A percentile compares a stretch with the other conserved stretches of the same genome.
These are phyloP conservation scores for Drosophila mimetica DNA, from an alignment of 2,888 invertebrate genomes.

Conservation along the genomic window DNA sequence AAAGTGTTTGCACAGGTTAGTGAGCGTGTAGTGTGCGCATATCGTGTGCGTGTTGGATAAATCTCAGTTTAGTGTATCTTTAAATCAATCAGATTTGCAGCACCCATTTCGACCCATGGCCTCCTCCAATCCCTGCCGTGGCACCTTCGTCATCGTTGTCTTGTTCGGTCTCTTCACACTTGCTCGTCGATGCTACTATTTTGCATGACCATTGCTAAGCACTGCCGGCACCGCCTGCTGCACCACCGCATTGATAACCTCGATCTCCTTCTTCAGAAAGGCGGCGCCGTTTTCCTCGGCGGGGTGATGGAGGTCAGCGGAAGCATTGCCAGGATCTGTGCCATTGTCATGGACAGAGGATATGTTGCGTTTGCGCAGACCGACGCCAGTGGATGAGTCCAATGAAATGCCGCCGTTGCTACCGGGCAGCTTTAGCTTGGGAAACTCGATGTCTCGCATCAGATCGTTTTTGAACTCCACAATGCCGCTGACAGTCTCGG, in stretches of 20 bases:
- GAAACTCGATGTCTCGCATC: conserved; percentile 82
- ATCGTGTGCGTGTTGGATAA: conserved; percentile 30
- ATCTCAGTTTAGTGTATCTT: conserved; percentile 13
- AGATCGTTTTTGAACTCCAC: conserved; percentile 84
- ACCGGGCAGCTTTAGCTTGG: conserved; percentile 60
- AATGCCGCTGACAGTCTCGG: conserved; percentile 84
- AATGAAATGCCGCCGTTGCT: conserved; percentile 39
- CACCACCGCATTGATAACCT: conserved; percentile 84
- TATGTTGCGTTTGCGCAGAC: conserved; percentile 82
- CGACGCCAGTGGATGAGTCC: conserved; percentile 55
- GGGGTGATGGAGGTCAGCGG: conserved; percentile 4
- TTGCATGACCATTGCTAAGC: conserved; percentile 84
- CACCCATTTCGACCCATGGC: conserved; percentile 3
- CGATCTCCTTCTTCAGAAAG: conserved; percentile 84
- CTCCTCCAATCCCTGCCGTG: conserved; percentile 27
- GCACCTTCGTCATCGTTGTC: conserved; percentile 14
- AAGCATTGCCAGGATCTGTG: conserved; percentile 10
- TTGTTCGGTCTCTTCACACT: conserved; percentile 11
- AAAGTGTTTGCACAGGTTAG: conserved; percentile 11
- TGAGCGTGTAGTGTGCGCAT: conserved; percentile 6
- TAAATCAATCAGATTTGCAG: conserved; percentile 21
- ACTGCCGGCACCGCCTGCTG: conserved; percentile 84
- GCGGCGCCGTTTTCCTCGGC: conserved; percentile 61
- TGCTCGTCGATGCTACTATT: conserved; percentile 72
- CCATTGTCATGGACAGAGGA: conserved; percentile 52